Conservation (phyloP, 2,797 vertebrate genomes). For the Vespertilio murinus region DNA sequence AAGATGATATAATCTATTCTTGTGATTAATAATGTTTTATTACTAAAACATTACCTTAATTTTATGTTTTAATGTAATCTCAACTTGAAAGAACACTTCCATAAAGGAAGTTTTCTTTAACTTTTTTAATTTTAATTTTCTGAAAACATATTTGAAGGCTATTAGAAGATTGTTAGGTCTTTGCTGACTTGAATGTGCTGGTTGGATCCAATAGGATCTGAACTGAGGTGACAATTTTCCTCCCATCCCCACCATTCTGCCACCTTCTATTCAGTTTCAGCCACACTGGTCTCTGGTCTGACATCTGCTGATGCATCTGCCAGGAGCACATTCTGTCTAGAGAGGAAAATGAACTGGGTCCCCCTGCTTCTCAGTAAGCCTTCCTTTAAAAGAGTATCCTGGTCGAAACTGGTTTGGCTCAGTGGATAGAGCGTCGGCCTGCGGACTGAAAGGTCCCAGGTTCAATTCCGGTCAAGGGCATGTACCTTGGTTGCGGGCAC, state of each 20-base stretch:
- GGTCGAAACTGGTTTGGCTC: too few relatives aligned
- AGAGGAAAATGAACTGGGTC: background rate
- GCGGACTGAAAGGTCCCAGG: too few relatives aligned
- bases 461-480: too few relatives aligned
- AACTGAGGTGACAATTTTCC: too few relatives aligned
- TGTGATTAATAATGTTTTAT: background rate
- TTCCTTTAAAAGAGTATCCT: background rate
- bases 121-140: too few relatives aligned
- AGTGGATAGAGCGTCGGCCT: too few relatives aligned
- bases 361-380: background rate
- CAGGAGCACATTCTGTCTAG: background rate
- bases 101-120: too few relatives aligned
- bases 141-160: background rate
- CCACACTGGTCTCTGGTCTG: too few relatives aligned
- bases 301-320: background rate
- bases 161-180: background rate
- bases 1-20: background rate
- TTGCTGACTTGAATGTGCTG: background rate
- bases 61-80: background rate
- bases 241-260: accelerated
- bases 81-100: background rate
- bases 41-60: background rate
- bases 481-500: too few relatives aligned
- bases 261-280: background rate
- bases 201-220: background rate